Conservation (phyloP, 2,888 invertebrate species). For the Tortrix viridana region DNA sequence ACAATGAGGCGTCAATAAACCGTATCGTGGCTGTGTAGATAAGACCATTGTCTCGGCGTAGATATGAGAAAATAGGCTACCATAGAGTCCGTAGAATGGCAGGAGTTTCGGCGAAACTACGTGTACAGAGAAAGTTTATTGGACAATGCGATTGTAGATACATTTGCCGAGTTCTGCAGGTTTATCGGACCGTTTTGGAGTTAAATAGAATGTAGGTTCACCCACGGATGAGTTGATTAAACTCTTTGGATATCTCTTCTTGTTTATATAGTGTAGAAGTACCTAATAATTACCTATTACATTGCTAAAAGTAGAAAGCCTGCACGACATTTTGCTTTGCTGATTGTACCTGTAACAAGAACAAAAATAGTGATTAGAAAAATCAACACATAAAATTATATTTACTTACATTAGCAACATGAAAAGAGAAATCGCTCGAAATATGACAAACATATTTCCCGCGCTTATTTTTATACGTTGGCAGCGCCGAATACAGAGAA, state of each 20-base stretch:
- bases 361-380: not conserved
- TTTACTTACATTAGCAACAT: not conserved
- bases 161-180: conserved; percentile 4
- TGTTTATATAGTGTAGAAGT: too few species aligned
- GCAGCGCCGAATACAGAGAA: conserved; percentile 34
- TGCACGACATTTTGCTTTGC: too few species aligned
- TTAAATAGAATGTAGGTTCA: conserved; percentile 22
- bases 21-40: conserved; percentile 35
- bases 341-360: conserved; percentile 17
- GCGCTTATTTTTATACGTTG: conserved; percentile 26
- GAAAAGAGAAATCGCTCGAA: not conserved
- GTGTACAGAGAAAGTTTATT: conserved; percentile 31
- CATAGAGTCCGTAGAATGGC: conserved; percentile 25
- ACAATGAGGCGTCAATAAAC: conserved; percentile 36
- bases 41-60: conserved; percentile 35
- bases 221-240: not conserved
- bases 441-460: not conserved
- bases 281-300: too few species aligned
- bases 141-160: conserved; percentile 25
- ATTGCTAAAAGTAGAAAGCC: too few species aligned
- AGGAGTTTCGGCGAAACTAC: conserved; percentile 27
- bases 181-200: conserved; percentile 18
- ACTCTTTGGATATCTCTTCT: not conserved
- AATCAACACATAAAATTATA: not conserved
- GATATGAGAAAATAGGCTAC: conserved; percentile 38